phyloP scores from a whole-genome alignment of 2,888 invertebrate species.

The Chrysolina oricalcia region DNA sequence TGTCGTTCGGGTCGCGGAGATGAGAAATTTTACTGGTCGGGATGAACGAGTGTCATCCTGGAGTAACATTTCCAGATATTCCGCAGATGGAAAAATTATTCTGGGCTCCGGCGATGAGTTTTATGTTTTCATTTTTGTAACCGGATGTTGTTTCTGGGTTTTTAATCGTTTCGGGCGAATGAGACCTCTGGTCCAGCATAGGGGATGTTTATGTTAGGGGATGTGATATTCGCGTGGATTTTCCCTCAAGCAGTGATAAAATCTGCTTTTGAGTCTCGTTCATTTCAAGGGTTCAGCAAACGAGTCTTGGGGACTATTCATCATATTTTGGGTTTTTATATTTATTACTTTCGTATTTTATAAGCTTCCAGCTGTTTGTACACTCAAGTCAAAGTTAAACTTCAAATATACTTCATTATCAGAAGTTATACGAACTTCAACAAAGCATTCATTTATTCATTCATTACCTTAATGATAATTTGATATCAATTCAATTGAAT shows the following conservation, averaged over 20 bases:
- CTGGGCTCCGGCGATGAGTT: neutral
- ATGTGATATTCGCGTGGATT: neutral
- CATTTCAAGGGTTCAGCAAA: too few species aligned
- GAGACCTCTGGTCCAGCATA: neutral
- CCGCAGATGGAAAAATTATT: slow-evolving; percentile 13
- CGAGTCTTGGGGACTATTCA: too few species aligned
- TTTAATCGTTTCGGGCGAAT: neutral
- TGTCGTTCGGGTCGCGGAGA: slow-evolving; percentile 10
- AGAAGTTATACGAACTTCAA: too few species aligned
- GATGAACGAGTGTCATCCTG: neutral
- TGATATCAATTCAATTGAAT: too few species aligned
- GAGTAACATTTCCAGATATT: slow-evolving; percentile 17
- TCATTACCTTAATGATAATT: too few species aligned
- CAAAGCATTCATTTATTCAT: too few species aligned
- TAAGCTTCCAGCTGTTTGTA: too few species aligned
- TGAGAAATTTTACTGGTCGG: slow-evolving; percentile 6
- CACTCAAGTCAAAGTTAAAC: too few species aligned
- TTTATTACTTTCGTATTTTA: too few species aligned
- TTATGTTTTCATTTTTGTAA: slow-evolving; percentile 10
- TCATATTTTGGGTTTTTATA: too few species aligned
- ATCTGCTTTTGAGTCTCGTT: too few species aligned
- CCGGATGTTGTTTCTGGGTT: neutral
- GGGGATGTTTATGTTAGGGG: neutral
- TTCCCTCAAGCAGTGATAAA: neutral
- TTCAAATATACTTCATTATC: too few species aligned